Evolutionary conservation across 1,140 invertebrate species (phyloP).

Genomic region (Onthophagus taurus): DNA sequence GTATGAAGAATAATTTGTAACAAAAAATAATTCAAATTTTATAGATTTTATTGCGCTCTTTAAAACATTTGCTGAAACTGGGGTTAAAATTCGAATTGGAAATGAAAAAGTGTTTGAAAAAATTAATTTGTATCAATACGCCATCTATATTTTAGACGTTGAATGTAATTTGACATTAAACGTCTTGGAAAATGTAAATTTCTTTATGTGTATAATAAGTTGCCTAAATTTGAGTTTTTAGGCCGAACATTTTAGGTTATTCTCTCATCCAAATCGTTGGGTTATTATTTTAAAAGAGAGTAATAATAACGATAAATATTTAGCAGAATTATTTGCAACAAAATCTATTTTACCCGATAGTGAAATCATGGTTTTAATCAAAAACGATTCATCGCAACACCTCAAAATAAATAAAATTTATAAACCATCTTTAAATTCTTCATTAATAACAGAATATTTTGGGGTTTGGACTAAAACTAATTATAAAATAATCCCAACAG

Average conservation of each 20-base stretch:
- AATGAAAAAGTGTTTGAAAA: neutral
- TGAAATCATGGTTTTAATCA: constrained; percentile 24
- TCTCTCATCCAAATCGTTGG: neutral
- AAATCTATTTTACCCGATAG: constrained; percentile 28
- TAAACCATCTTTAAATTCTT: constrained; percentile 15
- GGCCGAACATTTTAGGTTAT: constrained; percentile 4
- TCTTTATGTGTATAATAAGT: neutral
- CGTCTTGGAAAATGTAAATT: constrained; percentile 2
- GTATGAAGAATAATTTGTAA: neutral
- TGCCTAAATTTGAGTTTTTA: constrained; percentile 3
- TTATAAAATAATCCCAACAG: constrained; percentile 9
- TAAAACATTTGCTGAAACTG: neutral
- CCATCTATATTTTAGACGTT: constrained; percentile 3
- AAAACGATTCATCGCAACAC: constrained; percentile 10
- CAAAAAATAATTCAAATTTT: neutral
- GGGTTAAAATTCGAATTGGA: neutral
- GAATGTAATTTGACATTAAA: neutral
- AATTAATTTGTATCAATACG: neutral
- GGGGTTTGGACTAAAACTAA: constrained; percentile 19
- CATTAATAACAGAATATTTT: constrained; percentile 22
- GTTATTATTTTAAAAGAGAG: neutral
- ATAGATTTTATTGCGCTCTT: constrained; percentile 1
- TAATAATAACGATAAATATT: neutral
- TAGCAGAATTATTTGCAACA: constrained; percentile 27
- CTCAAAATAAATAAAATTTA: constrained; percentile 27